Evolutionary conservation across 2,888 invertebrate genomes (phyloP).

Genomic region (Phymatocera aterrima): DNA sequence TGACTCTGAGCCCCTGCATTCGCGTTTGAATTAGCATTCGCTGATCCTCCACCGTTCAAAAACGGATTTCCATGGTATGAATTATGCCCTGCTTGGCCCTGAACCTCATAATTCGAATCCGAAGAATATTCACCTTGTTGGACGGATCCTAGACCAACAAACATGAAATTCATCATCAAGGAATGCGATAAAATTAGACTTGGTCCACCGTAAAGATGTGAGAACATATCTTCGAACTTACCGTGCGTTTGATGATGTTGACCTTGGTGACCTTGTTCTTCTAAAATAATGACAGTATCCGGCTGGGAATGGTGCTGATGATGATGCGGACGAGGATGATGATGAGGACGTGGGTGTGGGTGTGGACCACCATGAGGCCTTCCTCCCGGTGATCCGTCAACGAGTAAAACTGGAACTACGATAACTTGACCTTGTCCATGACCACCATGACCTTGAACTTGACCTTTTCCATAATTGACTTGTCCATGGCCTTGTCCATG

Average conservation of each 20-base stretch:
- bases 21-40: constrained; percentile 44
- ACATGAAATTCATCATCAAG: not conserved
- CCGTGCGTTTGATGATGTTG: not conserved
- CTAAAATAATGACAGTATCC: not conserved
- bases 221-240: not conserved
- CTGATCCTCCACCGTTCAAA: constrained; percentile 10
- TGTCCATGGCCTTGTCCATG: not conserved
- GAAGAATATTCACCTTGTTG: not conserved
- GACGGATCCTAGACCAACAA: too few species aligned
- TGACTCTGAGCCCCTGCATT: constrained; percentile 20
- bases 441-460: constrained; percentile 4
- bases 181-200: not conserved
- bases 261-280: not conserved
- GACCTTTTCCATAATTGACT: not conserved
- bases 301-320: not conserved
- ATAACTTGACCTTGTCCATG: not conserved
- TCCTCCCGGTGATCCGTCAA: not conserved
- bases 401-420: not conserved
- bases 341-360: not conserved
- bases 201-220: not conserved
- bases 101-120: not conserved
- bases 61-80: not conserved
- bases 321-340: not conserved
- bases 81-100: not conserved
- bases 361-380: not conserved